Evolutionary conservation across 1,140 invertebrate species (phyloP), one percentile per base, ranked within the genome.

Genomic region (Solen grandis): DNA sequence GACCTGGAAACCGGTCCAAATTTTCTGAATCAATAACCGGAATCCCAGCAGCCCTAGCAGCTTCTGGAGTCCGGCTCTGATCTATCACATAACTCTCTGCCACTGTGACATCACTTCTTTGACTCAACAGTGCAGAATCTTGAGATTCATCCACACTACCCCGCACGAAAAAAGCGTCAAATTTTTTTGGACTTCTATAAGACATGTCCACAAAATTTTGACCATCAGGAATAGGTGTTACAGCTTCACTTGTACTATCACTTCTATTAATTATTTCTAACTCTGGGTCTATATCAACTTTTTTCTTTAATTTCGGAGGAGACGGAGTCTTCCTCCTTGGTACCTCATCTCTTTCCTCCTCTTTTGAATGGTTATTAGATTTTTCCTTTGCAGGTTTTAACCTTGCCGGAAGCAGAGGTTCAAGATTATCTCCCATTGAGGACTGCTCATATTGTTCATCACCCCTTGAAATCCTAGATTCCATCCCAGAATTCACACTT

Each of bases 371-470:
- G 74, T 93, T 92, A 89, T 94, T 94, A 55, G 91, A 92, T 85
- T 94, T 94, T 89, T 95, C 94, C 90, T 95, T 95, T 60, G 93
- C 92, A 72, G 93, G 93, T 69, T 93, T 92, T 76, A 94, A 87
- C 78, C 93, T 91, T 81, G 94, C 94, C 63, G 94, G 93, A 85
- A 94, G 91, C 78, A 94, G 76, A 4, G 89, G 91, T 68, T 92
- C 92, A 22, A 85, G 63, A 59, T 70, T 78, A 50, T 80, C 75
- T 35, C 27, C 54, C 35, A 1, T 79, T 75, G 62, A n/a, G 50
- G 50, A 25, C 31, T 3, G 8, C n/a, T 68, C 65, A 68, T 41
- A 25, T 10, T 68, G 36, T 0, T 72, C 60, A 19, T 50, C 22
- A 46, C 25, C n/a, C 52, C 25, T 33, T 27, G 38, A 25, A 62